phyloP scores from a whole-genome alignment of 2,113 vertebrate genomes.

The Zapus hudsonius region DNA sequence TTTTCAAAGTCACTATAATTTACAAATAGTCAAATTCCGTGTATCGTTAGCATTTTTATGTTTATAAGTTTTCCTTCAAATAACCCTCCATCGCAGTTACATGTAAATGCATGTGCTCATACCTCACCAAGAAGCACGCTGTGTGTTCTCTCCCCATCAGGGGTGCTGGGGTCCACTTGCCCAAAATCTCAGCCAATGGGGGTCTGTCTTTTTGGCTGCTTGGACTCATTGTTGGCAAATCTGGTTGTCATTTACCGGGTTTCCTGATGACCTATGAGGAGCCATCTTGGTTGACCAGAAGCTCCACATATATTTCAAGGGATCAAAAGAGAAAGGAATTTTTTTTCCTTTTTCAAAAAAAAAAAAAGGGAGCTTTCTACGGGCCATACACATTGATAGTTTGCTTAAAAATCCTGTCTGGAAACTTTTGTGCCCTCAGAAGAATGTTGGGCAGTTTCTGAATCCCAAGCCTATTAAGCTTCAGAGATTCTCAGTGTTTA shows the following conservation, averaged over 20 bases:
- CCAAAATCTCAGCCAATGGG: not conserved
- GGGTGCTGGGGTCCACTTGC: no score
- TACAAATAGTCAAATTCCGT: no score
- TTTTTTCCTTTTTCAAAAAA: not conserved
- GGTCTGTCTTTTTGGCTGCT: not conserved
- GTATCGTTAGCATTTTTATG: no score
- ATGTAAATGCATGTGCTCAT: not conserved
- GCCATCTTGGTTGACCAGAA: not conserved
- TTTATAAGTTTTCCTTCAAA: not conserved
- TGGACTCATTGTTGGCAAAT: not conserved
- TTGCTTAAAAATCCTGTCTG: not conserved
- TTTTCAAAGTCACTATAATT: no score
- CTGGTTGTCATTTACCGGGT: not conserved
- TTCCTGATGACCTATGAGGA: not conserved
- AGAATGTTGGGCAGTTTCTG: not conserved
- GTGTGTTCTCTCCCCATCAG: not conserved
- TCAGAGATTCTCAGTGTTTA: not conserved
- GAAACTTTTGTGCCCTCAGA: not conserved
- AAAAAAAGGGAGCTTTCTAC: not conserved
- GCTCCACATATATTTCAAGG: not conserved
- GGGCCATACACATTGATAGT: not conserved
- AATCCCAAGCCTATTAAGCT: not conserved
- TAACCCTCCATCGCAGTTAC: not conserved
- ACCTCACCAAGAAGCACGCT: not conserved
- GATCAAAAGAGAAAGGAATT: constrained; percentile 1